phyloP scores from a whole-genome alignment of 1,140 invertebrate genomes.

The Meteorus sp. region DNA sequence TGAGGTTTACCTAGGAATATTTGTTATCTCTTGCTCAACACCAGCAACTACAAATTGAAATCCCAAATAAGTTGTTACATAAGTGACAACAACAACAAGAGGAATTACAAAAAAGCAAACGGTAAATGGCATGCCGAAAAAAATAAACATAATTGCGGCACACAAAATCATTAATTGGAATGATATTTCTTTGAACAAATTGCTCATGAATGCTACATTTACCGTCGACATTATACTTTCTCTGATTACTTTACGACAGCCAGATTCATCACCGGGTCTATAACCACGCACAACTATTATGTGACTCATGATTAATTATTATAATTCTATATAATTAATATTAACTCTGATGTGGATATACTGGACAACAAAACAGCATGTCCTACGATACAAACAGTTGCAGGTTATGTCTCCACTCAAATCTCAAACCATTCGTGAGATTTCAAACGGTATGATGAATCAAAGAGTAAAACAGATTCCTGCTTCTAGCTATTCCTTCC shows the following conservation, averaged over 20 bases:
- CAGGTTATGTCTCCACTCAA: too few species aligned
- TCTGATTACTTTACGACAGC: constrained; percentile 52
- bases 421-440: too few species aligned
- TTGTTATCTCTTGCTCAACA: constrained; percentile 52
- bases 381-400: too few species aligned
- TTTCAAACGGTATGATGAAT: too few species aligned
- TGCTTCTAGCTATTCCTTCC: too few species aligned
- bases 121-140: constrained; percentile 59
- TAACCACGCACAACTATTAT: constrained; percentile 56
- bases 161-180: constrained; percentile 59
- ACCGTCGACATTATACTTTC: constrained; percentile 57
- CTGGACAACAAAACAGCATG: too few species aligned
- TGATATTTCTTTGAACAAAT: constrained; percentile 56
- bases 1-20: constrained; percentile 55
- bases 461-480: too few species aligned
- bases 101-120: constrained; percentile 57
- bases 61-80: constrained; percentile 51
- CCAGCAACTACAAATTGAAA: constrained; percentile 54
- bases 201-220: constrained; percentile 52
- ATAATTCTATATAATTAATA: too few species aligned
- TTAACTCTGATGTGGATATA: too few species aligned
- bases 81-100: constrained; percentile 52
- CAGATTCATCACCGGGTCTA: constrained; percentile 53
- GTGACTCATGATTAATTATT: constrained; percentile 44
- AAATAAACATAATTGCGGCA: constrained; percentile 61